Evolutionary conservation across 2,797 vertebrate species (phyloP).

Genomic region (Microcaecilia unicolor): DNA sequence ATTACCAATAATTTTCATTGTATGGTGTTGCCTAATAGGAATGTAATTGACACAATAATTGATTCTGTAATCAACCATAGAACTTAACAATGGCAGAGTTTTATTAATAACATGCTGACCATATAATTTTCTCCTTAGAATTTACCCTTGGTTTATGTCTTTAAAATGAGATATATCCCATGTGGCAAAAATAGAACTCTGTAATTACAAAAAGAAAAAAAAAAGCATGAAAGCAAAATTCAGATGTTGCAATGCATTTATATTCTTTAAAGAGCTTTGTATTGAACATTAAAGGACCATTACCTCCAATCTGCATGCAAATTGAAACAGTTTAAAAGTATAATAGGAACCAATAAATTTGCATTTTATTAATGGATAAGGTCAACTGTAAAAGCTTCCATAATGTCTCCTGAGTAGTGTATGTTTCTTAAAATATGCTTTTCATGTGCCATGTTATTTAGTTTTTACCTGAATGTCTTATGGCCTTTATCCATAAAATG

Average conservation of each 20-base stretch:
- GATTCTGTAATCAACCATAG: background rate
- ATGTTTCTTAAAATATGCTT: background rate
- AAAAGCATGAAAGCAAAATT: conserved; percentile 1
- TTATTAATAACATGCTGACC: conserved; percentile 8
- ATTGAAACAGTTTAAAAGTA: conserved; percentile 16
- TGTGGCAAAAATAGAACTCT: conserved; percentile 11
- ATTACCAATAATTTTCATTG: background rate
- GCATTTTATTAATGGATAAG: background rate
- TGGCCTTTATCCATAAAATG: too few relatives aligned
- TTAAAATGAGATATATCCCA: conserved; percentile 11
- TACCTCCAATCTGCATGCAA: conserved; percentile 17
- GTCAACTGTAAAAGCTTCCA: background rate
- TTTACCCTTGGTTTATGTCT: background rate
- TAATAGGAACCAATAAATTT: background rate
- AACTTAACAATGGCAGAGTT: background rate
- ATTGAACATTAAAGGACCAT: background rate
- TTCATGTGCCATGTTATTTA: background rate
- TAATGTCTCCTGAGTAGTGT: background rate
- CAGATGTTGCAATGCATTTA: conserved; percentile 13
- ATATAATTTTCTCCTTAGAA: background rate
- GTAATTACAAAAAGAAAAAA: conserved; percentile 13
- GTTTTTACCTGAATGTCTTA: background rate
- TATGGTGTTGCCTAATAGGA: background rate
- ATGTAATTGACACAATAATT: conserved; percentile 1
- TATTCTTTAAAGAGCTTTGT: conserved; percentile 3